These are phyloP conservation scores for Drosophila histrio DNA, from an alignment of 2,888 invertebrate genomes.

Conservation along the genomic window DNA sequence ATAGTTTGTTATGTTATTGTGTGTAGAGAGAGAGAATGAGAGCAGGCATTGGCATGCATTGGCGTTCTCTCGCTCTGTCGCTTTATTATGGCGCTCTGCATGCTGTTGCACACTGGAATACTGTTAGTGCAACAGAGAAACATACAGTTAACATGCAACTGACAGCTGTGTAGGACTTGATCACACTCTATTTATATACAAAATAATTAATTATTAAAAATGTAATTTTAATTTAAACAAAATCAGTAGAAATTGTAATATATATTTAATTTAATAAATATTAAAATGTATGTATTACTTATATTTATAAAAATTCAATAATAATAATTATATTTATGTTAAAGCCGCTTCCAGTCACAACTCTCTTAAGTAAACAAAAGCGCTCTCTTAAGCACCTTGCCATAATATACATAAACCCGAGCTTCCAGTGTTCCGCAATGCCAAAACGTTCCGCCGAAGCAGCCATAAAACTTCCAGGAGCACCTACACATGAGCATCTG, in stretches of 20 bases:
- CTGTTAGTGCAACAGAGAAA: conserved; percentile 1
- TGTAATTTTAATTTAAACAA: neutral
- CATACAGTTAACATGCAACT: conserved; percentile 18
- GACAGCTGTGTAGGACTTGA: conserved; percentile 7
- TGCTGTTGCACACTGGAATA: conserved; percentile 49
- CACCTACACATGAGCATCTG: conserved; percentile 16
- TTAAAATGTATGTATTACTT: neutral
- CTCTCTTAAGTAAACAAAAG: conserved; percentile 56
- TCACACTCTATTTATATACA: neutral
- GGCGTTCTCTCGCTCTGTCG: conserved; percentile 8
- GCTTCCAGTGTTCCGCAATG: conserved; percentile 45
- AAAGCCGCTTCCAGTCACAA: conserved; percentile 31
- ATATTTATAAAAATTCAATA: neutral
- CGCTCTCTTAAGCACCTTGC: conserved; percentile 45
- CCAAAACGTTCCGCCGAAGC: conserved; percentile 43
- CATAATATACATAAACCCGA: conserved; percentile 38
- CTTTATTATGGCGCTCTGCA: conserved; percentile 33
- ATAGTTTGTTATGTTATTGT: conserved; percentile 38
- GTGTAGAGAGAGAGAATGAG: neutral
- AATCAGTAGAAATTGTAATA: too few species aligned
- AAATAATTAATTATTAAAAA: too few species aligned
- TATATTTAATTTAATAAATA: neutral
- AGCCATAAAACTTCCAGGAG: conserved; percentile 51
- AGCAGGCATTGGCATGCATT: neutral
- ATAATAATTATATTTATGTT: neutral